Conservation (phyloP, 53 echinoderm and acorn worm genomes). For the Apostichopus leukothele region DNA sequence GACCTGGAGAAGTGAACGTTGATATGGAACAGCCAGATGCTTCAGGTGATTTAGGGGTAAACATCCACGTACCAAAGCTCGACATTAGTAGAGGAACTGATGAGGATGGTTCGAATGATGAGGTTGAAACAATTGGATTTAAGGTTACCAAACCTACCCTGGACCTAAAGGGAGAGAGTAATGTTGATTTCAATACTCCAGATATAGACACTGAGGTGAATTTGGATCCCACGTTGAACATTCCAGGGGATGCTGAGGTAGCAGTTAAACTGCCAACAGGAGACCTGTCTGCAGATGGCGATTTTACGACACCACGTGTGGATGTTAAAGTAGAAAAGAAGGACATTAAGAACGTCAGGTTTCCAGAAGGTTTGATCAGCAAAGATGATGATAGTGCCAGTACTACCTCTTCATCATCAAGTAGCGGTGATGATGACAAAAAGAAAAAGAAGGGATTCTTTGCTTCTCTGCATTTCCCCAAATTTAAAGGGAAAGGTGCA, state of each 20-base stretch:
- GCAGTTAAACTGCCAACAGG: background rate
- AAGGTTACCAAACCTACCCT: background rate
- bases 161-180: background rate
- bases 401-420: constrained; percentile 29
- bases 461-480: constrained; percentile 11
- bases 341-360: background rate
- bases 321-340: background rate
- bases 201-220: background rate
- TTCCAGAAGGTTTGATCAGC: background rate
- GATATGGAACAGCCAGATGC: constrained; percentile 2
- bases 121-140: background rate
- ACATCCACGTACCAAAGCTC: background rate
- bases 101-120: background rate
- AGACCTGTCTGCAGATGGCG: background rate
- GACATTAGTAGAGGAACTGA: background rate
- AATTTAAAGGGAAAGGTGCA: constrained; percentile 26
- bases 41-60: background rate
- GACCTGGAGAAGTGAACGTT: background rate
- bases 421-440: background rate
- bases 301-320: background rate
- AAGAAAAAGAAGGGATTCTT: constrained; percentile 42
- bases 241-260: background rate
- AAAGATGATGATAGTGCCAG: background rate
- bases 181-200: background rate
- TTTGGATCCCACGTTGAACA: background rate